Evolutionary conservation across 1,140 invertebrate genomes (phyloP).

Genomic region (Schlechtendalia chinensis): DNA sequence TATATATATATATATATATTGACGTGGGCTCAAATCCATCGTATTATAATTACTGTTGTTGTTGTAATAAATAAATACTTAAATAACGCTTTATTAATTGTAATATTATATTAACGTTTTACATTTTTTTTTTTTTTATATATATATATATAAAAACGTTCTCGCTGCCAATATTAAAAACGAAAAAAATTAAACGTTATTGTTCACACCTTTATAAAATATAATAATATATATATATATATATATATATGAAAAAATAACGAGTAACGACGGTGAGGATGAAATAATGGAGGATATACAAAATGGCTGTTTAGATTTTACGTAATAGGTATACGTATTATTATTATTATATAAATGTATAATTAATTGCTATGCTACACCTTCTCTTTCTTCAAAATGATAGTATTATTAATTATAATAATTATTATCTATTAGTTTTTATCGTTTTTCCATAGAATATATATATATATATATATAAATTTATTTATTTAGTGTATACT

Average conservation of each 20-base stretch:
- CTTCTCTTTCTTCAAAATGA: too few species aligned
- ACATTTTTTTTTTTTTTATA: too few species aligned
- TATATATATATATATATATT: too few species aligned
- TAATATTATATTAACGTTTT: constrained; percentile 9
- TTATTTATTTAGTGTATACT: too few species aligned
- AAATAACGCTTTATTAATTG: constrained; percentile 47
- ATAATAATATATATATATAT: too few species aligned
- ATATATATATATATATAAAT: not conserved
- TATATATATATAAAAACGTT: too few species aligned
- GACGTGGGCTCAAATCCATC: constrained; percentile 33
- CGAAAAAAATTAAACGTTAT: not conserved
- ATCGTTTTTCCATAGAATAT: constrained; percentile 13
- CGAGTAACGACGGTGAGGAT: not conserved
- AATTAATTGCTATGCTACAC: too few species aligned
- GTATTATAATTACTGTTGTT: constrained; percentile 11
- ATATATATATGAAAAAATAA: not conserved
- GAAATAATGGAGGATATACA: not conserved
- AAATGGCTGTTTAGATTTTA: constrained; percentile 46
- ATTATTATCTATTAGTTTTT: constrained; percentile 25
- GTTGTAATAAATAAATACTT: constrained; percentile 29
- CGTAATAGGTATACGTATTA: constrained; percentile 14
- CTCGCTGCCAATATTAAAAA: not conserved
- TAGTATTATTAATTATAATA: not conserved
- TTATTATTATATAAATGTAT: constrained; percentile 10
- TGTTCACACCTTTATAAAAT: not conserved